Evolutionary conservation across 2,888 invertebrate genomes (phyloP).

Genomic region (Microplitis deprimator): DNA sequence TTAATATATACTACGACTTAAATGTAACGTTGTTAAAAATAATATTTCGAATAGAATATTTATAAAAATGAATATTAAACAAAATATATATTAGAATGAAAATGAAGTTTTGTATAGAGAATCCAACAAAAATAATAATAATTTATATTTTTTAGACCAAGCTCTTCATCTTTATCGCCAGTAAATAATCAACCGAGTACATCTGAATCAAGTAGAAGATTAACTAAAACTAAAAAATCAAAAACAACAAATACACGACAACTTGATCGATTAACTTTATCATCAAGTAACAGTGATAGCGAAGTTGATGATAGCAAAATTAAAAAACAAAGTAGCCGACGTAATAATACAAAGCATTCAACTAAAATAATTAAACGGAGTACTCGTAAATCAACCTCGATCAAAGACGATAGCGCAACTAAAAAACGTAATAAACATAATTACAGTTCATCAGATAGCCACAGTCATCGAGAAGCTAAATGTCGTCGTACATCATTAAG

Average conservation of each 20-base stretch:
- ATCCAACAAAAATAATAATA: too few relatives aligned
- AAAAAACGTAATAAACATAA: conserved; percentile 39
- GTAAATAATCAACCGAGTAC: conserved; percentile 43
- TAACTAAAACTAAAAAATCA: conserved; percentile 22
- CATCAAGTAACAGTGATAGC: conserved; percentile 44
- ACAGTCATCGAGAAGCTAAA: background rate
- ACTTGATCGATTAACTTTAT: conserved; percentile 20
- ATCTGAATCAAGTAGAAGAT: conserved; percentile 32
- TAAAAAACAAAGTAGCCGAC: conserved; percentile 35
- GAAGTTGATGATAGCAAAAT: conserved; percentile 52
- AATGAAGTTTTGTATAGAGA: too few relatives aligned
- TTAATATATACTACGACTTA: too few relatives aligned
- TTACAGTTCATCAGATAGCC: conserved; percentile 15
- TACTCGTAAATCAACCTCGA: conserved; percentile 45
- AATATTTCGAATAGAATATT: too few relatives aligned
- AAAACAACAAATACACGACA: conserved; percentile 25
- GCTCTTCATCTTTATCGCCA: background rate
- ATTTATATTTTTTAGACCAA: background rate
- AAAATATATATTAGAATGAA: too few relatives aligned
- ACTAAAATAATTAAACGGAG: conserved; percentile 28
- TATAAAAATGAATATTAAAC: too few relatives aligned
- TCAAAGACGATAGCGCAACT: conserved; percentile 40
- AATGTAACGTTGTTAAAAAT: too few relatives aligned
- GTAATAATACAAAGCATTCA: conserved; percentile 42
- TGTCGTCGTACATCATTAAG: background rate